Evolutionary conservation across 1,140 invertebrate species (phyloP), one percentile per base, ranked within the genome.

Genomic region (Pseudomyrmex flavicornis): DNA sequence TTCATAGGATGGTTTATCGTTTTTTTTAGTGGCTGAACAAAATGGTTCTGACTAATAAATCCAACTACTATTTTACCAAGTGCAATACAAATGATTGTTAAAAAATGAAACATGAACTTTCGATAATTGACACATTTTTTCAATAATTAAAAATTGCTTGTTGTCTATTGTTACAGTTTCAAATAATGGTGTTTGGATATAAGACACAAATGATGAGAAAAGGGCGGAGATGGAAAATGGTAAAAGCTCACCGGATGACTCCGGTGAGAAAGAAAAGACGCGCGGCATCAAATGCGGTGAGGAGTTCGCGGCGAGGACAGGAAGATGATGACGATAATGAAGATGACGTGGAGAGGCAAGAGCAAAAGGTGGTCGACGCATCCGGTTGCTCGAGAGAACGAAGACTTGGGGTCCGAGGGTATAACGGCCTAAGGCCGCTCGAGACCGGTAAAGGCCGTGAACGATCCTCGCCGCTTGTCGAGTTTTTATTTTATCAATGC

Each of bases 291-390:
- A 77, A 46, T 35, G 62, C 13, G 44, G 13, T 4, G 52, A 59
- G 22, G 15, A 80, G 48, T 61, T 22, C 15, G n/a, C 46, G 50
- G 10, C 17, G 48, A 54, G 56, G 22, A 56, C 10, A 50, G 75
- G 80, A 79, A 85, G 85, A 80, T 85, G 87, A 90, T 88, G 86
- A 91, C 88, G 90, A 90, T 92, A 90, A 91, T 91, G 89, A 92
- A 89, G 90, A 91, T 91, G 91, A 91, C 75, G 82, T 69, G 82
- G 58, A 63, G 63, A 84, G 87, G 85, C 87, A 87, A 90, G 88
- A 86, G 83, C 75, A 88, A 76, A 85, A 88, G 80, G 70, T 82
- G 62, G 17, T 3, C 75, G 68, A 68, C 82, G 74, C 86, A 92
- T 92, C 91, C 91, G 91, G 90, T 85, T 80, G 87, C 82, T 82